These are phyloP conservation scores for Heliconius aoede DNA, from an alignment of 2,888 invertebrate species.

Conservation along the genomic window DNA sequence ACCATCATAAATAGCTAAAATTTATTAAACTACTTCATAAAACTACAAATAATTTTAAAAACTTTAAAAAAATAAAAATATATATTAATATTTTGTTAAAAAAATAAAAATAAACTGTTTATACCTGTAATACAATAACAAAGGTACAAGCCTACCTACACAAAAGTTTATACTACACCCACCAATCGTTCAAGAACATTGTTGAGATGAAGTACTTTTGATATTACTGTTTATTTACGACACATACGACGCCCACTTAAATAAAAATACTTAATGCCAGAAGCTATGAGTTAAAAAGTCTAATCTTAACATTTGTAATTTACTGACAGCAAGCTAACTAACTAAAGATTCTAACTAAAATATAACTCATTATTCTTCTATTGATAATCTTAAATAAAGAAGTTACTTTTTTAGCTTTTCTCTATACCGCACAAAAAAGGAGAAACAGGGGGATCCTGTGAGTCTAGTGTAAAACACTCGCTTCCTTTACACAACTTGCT, in stretches of 20 bases:
- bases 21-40: too few species aligned
- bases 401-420: too few species aligned
- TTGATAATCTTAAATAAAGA: too few species aligned
- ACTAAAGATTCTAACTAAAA: neutral
- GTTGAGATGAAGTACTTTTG: slow-evolving; percentile 44
- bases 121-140: neutral
- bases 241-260: slow-evolving; percentile 37
- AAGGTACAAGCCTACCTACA: neutral
- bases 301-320: neutral
- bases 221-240: slow-evolving; percentile 45
- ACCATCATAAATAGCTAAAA: too few species aligned
- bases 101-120: neutral
- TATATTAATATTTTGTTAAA: neutral
- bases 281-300: slow-evolving; percentile 9
- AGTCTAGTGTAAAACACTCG: too few species aligned
- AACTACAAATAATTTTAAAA: too few species aligned
- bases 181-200: slow-evolving; percentile 38
- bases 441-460: too few species aligned
- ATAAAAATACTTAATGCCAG: slow-evolving; percentile 30
- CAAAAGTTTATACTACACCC: slow-evolving; percentile 33
- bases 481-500: too few species aligned
- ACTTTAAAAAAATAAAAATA: neutral
- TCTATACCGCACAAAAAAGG: too few species aligned
- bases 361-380: too few species aligned
- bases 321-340: neutral